phyloP scores from a whole-genome alignment of 2,888 invertebrate species.

The Tortrix viridana region DNA sequence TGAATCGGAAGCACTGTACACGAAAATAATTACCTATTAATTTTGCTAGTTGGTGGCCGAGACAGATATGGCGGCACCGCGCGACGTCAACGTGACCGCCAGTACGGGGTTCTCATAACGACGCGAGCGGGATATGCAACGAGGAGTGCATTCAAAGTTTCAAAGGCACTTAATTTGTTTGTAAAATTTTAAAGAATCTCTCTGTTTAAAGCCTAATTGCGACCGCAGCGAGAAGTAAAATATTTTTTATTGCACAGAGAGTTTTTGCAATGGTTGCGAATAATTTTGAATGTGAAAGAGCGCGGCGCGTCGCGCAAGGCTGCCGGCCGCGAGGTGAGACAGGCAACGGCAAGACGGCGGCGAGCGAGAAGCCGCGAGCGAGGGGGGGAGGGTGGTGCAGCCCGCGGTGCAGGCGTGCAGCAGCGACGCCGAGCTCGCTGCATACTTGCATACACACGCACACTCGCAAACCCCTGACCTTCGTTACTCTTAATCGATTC shows the following conservation, averaged over 20 bases:
- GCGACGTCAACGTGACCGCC: constrained; percentile 88
- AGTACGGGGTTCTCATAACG: constrained; percentile 90
- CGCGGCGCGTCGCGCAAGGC: constrained; percentile 85
- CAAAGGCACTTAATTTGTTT: constrained; percentile 73
- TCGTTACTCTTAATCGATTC: constrained; percentile 80
- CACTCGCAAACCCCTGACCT: constrained; percentile 80
- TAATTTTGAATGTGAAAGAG: constrained; percentile 84
- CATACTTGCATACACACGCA: constrained; percentile 82
- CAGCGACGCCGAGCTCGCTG: constrained; percentile 83
- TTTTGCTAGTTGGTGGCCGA: constrained; percentile 85
- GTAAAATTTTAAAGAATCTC: constrained; percentile 67
- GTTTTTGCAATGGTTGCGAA: constrained; percentile 83
- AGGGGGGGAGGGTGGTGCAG: constrained; percentile 84
- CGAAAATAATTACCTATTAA: constrained; percentile 85
- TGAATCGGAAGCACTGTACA: constrained; percentile 73
- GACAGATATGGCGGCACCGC: constrained; percentile 88
- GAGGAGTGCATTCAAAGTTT: constrained; percentile 85
- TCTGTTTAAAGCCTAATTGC: constrained; percentile 71
- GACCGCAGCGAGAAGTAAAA: constrained; percentile 69
- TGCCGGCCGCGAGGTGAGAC: constrained; percentile 85
- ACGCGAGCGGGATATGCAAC: constrained; percentile 90
- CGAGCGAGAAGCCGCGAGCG: constrained; percentile 82
- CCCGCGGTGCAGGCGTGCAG: constrained; percentile 84
- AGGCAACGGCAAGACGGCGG: constrained; percentile 83
- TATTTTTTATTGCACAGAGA: constrained; percentile 83